Base-by-base conservation (phyloP, 2,888 invertebrate genomes). In the Leptarthrus brevirostris region DNA sequence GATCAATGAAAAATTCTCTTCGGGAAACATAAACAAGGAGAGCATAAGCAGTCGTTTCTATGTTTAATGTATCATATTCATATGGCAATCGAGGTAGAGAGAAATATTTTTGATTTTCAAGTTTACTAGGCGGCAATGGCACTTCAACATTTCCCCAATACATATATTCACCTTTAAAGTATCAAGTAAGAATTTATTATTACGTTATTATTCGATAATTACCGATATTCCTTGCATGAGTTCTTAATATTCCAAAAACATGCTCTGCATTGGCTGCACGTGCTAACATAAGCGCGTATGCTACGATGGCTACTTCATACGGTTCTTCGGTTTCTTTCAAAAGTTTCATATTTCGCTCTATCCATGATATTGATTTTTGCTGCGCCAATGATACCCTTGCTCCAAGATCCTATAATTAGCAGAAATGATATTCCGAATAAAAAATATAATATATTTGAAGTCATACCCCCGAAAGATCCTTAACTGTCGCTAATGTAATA, bases 11-110 rank as follows among this genome's bases (percentile, higher is more conserved):
- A 71, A 90, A 86, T 81, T 95, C 95, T 82, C 95, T 92, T 16
- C 94, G 89, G 30, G 93, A 93, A 76, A 95, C 94, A 82, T 96
- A 95, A 0, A 95, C 93, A 79, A 98, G 86, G 61, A 98, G 86
- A 0, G 94, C 97, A 83, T 96, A 97, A 0, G 97, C 93, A 0
- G 97, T 98, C 0, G 97, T 91, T 81, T 96, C 96, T 54, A 97
- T 92, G 83, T 97, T 97, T 81, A 93, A 92, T 0, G 95, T 90
- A 86, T 98, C 98, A 82, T 92, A 94, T 79, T 90, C 90, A 83
- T 96, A 95, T 0, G 96, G 95, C 74, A 95, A 86, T 0, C 97
- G 90, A 0, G 97, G 96, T 75, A 96, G 86, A 0, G 94, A 87
- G 88, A 95, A 97, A 5, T 95, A 95, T 82, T 94, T 93, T 82